Evolutionary conservation across 2,113 vertebrate species (phyloP).

Genomic region (Taurulus bubalis): DNA sequence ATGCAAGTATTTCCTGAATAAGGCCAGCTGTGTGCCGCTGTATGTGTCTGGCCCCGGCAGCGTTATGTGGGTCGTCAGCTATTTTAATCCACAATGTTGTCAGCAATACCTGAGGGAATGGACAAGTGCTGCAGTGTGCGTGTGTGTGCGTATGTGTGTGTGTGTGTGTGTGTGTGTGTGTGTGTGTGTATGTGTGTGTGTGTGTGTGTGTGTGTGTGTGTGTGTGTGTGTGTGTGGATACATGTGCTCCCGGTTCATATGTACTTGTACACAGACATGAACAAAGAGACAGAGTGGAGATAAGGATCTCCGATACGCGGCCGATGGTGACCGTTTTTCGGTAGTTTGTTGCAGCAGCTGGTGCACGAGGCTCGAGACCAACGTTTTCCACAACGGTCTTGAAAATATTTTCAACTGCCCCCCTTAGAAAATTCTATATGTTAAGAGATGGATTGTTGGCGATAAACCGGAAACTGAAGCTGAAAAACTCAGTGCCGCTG

Average conservation of each 20-base stretch:
- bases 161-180: background rate
- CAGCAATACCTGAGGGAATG: conserved; percentile 79
- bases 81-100: conserved; percentile 84
- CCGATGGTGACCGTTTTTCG: background rate
- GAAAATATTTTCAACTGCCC: background rate
- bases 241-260: conserved; percentile 17
- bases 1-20: conserved; percentile 7
- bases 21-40: conserved; percentile 35
- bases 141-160: conserved; percentile 35
- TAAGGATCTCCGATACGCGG: background rate
- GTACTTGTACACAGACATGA: background rate
- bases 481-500: background rate
- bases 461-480: background rate
- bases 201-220: conserved; percentile 36
- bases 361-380: background rate
- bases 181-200: conserved; percentile 47
- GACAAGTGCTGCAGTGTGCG: conserved; percentile 66
- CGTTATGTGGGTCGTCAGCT: conserved; percentile 83
- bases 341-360: background rate
- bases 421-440: background rate
- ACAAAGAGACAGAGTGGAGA: background rate
- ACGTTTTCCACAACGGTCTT: background rate
- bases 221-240: conserved; percentile 10
- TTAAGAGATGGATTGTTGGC: background rate
- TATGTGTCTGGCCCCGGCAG: conserved; percentile 63